Evolutionary conservation across 2,888 invertebrate species (phyloP), one percentile per base, ranked within the genome.

Genomic region (Neria commutata): DNA sequence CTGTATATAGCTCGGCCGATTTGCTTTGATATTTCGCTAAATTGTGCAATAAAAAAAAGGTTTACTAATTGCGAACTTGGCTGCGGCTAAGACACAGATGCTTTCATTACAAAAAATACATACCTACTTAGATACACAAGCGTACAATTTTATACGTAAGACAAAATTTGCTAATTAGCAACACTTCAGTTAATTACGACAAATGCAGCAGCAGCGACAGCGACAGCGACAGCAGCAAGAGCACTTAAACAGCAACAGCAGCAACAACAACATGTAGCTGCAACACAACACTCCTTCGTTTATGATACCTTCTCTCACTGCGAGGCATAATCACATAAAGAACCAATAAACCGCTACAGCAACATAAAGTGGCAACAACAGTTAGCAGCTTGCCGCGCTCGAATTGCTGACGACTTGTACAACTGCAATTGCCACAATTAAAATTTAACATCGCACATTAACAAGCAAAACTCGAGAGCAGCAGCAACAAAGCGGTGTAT

Each of bases 141-240:
- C 17, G 21, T 42, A 42, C 4, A 17, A 42, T 42, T 42, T 42
- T 6, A 42, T 6, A 37, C n/a, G 14, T n/a, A 6, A 37, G 8
- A 6, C 8, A n/a, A 37, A 37, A 37, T 14, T 14, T 14, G 3
- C 42, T 19, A 42, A 42, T 42, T 42, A 42, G 42, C 42, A 42
- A 42, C 42, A 42, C 42, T 42, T 42, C 19, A 42, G 42, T 42
- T 42, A 42, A 42, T 42, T 42, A 42, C 42, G 21, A 42, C 29
- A 29, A 11, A 8, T 8, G 29, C 11, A 29, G 29, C 11, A 29
- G 29, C 29, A 29, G 29, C 11, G 11, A 29, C 6, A 29, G 11
- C 11, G 29, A 11, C 29, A 29, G 14, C 42, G 42, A 42, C 42
- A 42, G 19, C 42, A 17, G 42, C 42, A 8, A 8, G 29, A 21